A percentile compares a stretch with the other conserved stretches of the same genome.
Evolutionary conservation across 2,888 invertebrate species (phyloP).

Genomic region (Mesorhabditis belari): DNA sequence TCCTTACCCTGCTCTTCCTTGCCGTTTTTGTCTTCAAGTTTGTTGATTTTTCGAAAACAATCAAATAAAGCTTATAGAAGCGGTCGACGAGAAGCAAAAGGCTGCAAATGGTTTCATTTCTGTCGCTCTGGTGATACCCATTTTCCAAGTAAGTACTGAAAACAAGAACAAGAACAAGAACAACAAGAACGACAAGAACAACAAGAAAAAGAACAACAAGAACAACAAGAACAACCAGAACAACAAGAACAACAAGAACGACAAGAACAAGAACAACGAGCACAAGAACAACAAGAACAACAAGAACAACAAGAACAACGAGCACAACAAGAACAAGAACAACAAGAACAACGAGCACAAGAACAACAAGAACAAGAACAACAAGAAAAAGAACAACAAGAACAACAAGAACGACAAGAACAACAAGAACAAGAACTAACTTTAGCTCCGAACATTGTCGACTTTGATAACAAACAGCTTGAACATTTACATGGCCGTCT

Average conservation of each 20-base stretch:
- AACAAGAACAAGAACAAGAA: neutral
- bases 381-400: neutral
- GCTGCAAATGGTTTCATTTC: constrained; percentile 50
- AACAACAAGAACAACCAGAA: too few relatives aligned
- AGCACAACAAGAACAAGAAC: too few relatives aligned
- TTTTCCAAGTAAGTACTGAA: constrained; percentile 41
- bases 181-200: too few relatives aligned
- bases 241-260: too few relatives aligned
- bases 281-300: too few relatives aligned
- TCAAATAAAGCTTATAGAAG: neutral
- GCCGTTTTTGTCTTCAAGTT: constrained; percentile 36
- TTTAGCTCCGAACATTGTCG: constrained; percentile 28
- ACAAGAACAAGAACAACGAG: too few relatives aligned
- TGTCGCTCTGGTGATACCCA: constrained; percentile 46
- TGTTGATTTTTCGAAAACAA: neutral
- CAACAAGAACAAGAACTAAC: neutral
- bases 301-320: too few relatives aligned
- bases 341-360: too few relatives aligned
- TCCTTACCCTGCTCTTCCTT: constrained; percentile 28
- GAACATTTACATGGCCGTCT: constrained; percentile 44
- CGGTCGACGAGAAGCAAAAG: constrained; percentile 44
- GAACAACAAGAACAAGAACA: too few relatives aligned
- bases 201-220: too few relatives aligned
- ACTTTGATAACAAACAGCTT: constrained; percentile 25
- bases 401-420: too few relatives aligned